These are phyloP conservation scores for Myotis findleyi DNA, from an alignment of 2,797 vertebrate genomes.

Conservation along the genomic window DNA sequence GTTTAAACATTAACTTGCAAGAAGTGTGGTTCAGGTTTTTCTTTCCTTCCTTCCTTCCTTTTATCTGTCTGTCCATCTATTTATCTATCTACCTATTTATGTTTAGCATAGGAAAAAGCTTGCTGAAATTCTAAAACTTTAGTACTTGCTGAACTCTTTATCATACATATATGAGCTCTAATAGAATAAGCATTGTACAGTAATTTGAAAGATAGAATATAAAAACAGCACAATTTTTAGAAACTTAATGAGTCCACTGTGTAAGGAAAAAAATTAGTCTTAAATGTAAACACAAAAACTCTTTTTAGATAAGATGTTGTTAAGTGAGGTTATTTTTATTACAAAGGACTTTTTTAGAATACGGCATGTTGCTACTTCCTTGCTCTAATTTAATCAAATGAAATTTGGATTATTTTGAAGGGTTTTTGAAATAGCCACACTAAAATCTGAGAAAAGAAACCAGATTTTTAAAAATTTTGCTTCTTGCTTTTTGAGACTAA, in stretches of 20 bases:
- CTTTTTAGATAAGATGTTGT: constrained; percentile 46
- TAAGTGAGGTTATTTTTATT: constrained; percentile 30
- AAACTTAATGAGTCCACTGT: constrained; percentile 1
- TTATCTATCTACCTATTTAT: constrained; percentile 65
- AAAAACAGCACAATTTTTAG: neutral
- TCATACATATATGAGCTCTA: neutral
- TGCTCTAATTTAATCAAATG: constrained; percentile 39
- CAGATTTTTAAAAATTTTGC: neutral
- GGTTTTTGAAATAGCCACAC: constrained; percentile 4
- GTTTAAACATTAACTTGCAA: constrained; percentile 91
- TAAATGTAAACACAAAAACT: neutral
- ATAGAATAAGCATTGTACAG: neutral
- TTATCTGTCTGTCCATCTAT: neutral
- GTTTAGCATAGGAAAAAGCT: constrained; percentile 80
- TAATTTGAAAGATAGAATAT: neutral
- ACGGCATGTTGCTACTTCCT: neutral
- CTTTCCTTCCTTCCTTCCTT: constrained; percentile 47
- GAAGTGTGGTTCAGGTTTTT: constrained; percentile 69
- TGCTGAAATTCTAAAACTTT: constrained; percentile 78
- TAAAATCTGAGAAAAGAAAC: constrained; percentile 43
- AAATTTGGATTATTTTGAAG: constrained; percentile 30
- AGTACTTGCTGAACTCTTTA: constrained; percentile 69
- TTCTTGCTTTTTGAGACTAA: neutral
- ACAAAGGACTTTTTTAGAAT: neutral
- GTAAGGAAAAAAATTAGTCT: neutral